phyloP scores from a whole-genome alignment of 2,797 vertebrate species.

The Vespertilio murinus region DNA sequence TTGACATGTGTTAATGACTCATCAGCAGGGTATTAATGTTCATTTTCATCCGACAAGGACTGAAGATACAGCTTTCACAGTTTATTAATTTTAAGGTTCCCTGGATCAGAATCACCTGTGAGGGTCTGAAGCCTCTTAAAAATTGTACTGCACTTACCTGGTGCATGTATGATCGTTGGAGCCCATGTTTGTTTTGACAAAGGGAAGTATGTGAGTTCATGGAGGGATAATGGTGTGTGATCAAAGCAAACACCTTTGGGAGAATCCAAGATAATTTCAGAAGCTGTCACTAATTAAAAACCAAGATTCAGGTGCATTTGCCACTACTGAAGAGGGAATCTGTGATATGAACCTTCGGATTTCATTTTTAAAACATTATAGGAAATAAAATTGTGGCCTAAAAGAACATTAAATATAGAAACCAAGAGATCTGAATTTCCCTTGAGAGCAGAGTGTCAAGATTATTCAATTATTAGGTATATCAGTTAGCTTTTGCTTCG shows the following conservation, averaged over 20 bases:
- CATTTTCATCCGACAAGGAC: slow-evolving; percentile 61
- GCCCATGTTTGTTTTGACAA: slow-evolving; percentile 62
- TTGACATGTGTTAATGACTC: slow-evolving; percentile 69
- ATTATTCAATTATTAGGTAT: not conserved
- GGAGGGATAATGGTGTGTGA: slow-evolving; percentile 16
- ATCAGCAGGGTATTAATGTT: slow-evolving; percentile 66
- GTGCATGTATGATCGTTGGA: slow-evolving; percentile 43
- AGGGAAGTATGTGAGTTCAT: slow-evolving; percentile 13
- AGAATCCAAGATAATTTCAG: slow-evolving; percentile 43
- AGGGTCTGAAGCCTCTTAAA: slow-evolving; percentile 71
- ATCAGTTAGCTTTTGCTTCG: not conserved
- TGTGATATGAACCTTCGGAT: slow-evolving; percentile 21
- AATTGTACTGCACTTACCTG: slow-evolving; percentile 42
- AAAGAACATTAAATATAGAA: slow-evolving; percentile 15
- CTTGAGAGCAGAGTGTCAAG: not conserved
- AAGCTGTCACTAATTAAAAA: slow-evolving; percentile 41
- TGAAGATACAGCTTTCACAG: slow-evolving; percentile 60
- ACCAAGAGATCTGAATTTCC: slow-evolving; percentile 29
- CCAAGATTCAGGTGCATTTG: not conserved
- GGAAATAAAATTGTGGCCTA: slow-evolving; percentile 22
- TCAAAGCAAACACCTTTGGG: slow-evolving; percentile 25
- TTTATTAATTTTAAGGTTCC: slow-evolving; percentile 74
- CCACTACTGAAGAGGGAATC: not conserved
- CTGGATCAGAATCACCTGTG: slow-evolving; percentile 65
- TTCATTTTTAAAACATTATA: slow-evolving; percentile 43